A percentile compares a stretch with the other conserved stretches of the same genome.
These are phyloP conservation scores for Arctocebus calabarensis DNA, from an alignment of 2,797 vertebrate species.

Conservation along the genomic window DNA sequence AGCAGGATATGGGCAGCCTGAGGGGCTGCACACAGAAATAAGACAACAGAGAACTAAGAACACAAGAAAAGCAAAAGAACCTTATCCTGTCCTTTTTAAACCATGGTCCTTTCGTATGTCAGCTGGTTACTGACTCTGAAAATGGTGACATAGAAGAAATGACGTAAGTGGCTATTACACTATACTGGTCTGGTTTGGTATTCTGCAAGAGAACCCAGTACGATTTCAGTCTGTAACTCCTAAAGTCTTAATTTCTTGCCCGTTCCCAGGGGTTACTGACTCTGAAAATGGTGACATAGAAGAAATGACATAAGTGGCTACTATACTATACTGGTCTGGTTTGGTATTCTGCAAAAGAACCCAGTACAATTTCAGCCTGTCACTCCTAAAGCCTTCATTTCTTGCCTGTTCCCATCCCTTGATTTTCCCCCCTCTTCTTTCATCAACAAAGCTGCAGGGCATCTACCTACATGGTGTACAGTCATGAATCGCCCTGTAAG, in stretches of 20 bases:
- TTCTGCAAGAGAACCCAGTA: background rate
- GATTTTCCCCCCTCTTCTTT: background rate
- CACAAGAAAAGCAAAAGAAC: background rate
- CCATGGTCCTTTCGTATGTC: background rate
- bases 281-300: background rate
- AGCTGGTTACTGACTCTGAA: background rate
- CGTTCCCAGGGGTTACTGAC: background rate
- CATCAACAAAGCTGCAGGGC: background rate
- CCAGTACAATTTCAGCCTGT: background rate
- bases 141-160: background rate
- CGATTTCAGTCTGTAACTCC: background rate
- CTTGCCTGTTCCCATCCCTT: background rate
- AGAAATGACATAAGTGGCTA: background rate
- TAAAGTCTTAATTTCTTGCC: background rate
- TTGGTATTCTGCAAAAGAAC: background rate
- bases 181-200: too few species aligned
- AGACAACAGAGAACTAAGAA: background rate
- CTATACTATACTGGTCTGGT: too few species aligned
- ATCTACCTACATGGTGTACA: background rate
- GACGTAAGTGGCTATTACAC: background rate
- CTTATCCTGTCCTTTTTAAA: too few species aligned
- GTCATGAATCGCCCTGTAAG: background rate
- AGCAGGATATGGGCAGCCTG: fast-evolving
- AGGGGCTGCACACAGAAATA: background rate
- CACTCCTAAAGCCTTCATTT: background rate